Base-by-base conservation (phyloP, 2,888 invertebrate species). In the Melipona beecheii region DNA sequence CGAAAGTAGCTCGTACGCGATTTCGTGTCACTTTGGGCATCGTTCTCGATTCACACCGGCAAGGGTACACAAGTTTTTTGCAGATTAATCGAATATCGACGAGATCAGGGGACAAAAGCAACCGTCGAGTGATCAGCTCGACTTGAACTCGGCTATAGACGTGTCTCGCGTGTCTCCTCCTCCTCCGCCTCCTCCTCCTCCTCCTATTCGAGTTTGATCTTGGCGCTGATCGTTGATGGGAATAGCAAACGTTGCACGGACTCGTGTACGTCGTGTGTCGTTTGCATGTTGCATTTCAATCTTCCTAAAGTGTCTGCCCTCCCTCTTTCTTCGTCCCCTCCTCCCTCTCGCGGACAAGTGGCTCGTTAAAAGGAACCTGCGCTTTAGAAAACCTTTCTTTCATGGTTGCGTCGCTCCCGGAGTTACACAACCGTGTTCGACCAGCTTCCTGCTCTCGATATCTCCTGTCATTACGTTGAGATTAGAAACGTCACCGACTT, bases 391-490 rank as follows among this genome's bases (percentile, higher is more conserved):
- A 74, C 62, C 75, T 84, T 74, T 85, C 71, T 66, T 66, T n/a
- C 64, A 65, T 69, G 72, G 75, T 74, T 69, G 24, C 75, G 72
- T 85, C 77, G 82, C 65, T 82, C 56, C 21, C 5, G 54, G 49
- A 60, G 76, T 86, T 86, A 79, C 84, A 81, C 81, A 86, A 86
- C 43, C n/a, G 17, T 19, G 52, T 75, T 68, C 72, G 31, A 60
- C 24, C 27, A 68, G 79, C 68, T 77, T 60, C 58, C 52, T 36
- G 27, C 76, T 65, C 71, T 65, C 64, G 74, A 66, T 68, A 77
- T 70, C 73, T n/a, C n/a, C n/a, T 60, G 60, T 75, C 75, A 64
- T 52, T 65, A 4, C 66, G 64, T 21, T 36, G 52, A 60, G 64
- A 81, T 81, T 73, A 60, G 60, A 43, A 43, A 11, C 11, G 9